phyloP scores from a whole-genome alignment of 2,888 invertebrate species.

The Andricus quercusramuli region DNA sequence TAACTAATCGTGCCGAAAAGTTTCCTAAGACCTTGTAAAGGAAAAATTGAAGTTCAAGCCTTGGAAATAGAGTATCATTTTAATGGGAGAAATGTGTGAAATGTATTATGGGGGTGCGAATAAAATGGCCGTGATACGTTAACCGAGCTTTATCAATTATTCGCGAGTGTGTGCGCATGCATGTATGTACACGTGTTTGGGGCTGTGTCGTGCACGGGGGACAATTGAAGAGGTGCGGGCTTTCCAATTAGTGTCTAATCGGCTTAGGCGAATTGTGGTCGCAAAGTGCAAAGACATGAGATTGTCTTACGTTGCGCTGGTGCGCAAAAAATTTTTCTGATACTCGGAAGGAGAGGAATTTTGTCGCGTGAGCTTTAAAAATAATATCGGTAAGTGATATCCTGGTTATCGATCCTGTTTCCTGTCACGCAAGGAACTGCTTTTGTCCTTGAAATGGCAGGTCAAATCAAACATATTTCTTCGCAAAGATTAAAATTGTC shows the following conservation, averaged over 20 bases:
- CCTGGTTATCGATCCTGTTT: slow-evolving; percentile 30
- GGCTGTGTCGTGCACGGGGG: slow-evolving; percentile 19
- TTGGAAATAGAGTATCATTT: background rate
- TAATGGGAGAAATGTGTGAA: background rate
- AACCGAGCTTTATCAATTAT: slow-evolving; percentile 47
- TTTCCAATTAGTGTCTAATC: slow-evolving; percentile 38
- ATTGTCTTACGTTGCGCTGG: slow-evolving; percentile 60
- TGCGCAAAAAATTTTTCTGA: slow-evolving; percentile 64
- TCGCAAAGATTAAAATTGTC: background rate
- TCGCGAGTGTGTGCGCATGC: slow-evolving; percentile 38
- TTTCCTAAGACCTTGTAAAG: background rate
- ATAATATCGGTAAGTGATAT: slow-evolving; percentile 37
- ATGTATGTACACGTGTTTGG: slow-evolving; percentile 40
- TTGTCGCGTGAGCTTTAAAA: background rate
- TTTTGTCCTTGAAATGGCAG: slow-evolving; percentile 39
- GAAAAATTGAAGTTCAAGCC: background rate
- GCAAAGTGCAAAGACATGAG: slow-evolving; percentile 40
- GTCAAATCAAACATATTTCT: background rate
- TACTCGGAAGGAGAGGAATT: slow-evolving; percentile 45
- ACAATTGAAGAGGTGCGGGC: slow-evolving; percentile 37
- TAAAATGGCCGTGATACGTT: slow-evolving; percentile 71
- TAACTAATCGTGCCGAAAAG: background rate
- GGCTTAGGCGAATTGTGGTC: slow-evolving; percentile 20
- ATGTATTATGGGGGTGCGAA: slow-evolving; percentile 43
- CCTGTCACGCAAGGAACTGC: slow-evolving; percentile 9